Evolutionary conservation across 2,797 vertebrate genomes (phyloP), one percentile per base, ranked within the genome.

Genomic region (Diglossa cyanea): DNA sequence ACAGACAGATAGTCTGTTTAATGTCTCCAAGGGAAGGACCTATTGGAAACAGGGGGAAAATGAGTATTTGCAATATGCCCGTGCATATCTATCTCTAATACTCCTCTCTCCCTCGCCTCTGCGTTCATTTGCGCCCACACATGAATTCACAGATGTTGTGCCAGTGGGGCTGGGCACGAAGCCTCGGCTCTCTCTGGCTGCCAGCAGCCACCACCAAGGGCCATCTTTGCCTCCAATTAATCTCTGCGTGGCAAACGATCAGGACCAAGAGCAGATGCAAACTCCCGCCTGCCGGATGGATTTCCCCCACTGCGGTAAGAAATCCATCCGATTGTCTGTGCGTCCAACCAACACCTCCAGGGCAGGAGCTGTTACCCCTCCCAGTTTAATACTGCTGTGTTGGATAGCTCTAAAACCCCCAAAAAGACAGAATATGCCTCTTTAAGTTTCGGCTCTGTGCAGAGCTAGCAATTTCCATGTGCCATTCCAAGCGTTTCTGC

Each of bases 371-470:
- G 0, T 9, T 6, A 25, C 6, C 84, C 57, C 17, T 3, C 37
- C n/a, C 75, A 13, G 17, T 12, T 54, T 17, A 44, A 88, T 3
- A 18, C 20, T 14, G 7, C 25, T 11, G 26, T 0, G 0, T 3
- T 53, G 60, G 37, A 62, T 16, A 53, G 51, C 47, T 55, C 25
- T 26, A 55, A 70, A 93, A 28, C 44, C 23, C 55, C 48, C 48
- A 4, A 24, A 37, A 84, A 50, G 50, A n/a, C 0, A 1, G 10
- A 62, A 13, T 5, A 6, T 1, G 14, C 33, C 31, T 61, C 33
- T 51, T 57, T 24, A 66, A 35, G 33, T 74, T 63, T 47, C 8
- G 9, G 19, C 55, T 79, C 90, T 66, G 33, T 21, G 44, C 30
- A 47, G 42, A 77, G 67, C 48, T 51, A 44, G 55, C 19, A 18